phyloP scores from a whole-genome alignment of 2,797 vertebrate genomes.

The Eutrigla gurnardus region DNA sequence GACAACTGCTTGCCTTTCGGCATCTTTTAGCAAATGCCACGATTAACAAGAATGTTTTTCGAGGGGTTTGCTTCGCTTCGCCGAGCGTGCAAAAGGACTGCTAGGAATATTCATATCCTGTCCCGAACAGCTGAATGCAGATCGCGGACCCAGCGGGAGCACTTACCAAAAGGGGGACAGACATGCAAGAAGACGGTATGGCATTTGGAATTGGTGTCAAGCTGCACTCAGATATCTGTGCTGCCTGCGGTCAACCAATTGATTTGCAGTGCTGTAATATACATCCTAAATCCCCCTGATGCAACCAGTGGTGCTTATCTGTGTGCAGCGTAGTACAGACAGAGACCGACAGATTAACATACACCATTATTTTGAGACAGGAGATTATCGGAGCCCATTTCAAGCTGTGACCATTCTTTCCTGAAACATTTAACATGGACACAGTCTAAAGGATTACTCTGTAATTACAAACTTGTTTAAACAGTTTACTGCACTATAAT shows the following conservation, averaged over 20 bases:
- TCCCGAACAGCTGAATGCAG: conserved; percentile 71
- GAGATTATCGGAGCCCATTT: conserved; percentile 66
- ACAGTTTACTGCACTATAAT: conserved; percentile 50
- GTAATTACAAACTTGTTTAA: conserved; percentile 45
- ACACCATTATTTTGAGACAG: conserved; percentile 38
- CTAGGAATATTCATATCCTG: conserved; percentile 73
- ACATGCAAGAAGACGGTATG: conserved; percentile 48
- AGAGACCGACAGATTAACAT: conserved; percentile 41
- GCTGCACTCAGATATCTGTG: conserved; percentile 48
- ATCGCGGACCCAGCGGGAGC: conserved; percentile 59
- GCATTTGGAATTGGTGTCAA: conserved; percentile 66
- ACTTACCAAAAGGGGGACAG: conserved; percentile 41
- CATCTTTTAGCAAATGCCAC: conserved; percentile 51
- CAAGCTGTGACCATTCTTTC: conserved; percentile 50
- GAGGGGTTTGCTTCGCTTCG: conserved; percentile 13
- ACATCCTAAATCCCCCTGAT: conserved; percentile 47
- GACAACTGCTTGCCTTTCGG: conserved; percentile 41
- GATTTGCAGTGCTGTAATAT: conserved; percentile 43
- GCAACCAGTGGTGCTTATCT: conserved; percentile 41
- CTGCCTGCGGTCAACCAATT: conserved; percentile 52
- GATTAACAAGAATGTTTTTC: conserved; percentile 35
- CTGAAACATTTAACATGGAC: conserved; percentile 53
- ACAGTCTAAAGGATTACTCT: conserved; percentile 57
- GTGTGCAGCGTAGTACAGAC: conserved; percentile 31
- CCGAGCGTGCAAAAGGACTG: conserved; percentile 48